Evolutionary conservation across 2,113 vertebrate genomes (phyloP).

Genomic region (Osmerus mordax): DNA sequence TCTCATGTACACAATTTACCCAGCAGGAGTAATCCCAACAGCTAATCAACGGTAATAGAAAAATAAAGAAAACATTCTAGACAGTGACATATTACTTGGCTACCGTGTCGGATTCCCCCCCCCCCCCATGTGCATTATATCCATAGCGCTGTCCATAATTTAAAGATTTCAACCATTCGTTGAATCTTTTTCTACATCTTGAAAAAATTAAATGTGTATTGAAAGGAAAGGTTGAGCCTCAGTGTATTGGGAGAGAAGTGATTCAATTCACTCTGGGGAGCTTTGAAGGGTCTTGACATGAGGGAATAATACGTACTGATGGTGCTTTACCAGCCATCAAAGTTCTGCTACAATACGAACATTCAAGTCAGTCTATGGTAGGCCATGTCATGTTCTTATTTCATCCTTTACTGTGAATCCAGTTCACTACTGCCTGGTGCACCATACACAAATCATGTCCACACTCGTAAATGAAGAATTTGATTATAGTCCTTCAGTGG

Average conservation of each 20-base stretch:
- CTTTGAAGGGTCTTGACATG: not conserved
- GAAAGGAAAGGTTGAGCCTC: too few species aligned
- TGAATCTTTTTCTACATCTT: too few species aligned
- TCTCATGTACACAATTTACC: not conserved
- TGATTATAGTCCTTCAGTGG: not conserved
- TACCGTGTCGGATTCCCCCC: too few species aligned
- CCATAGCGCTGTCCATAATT: too few species aligned
- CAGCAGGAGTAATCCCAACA: constrained; percentile 1
- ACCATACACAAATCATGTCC: not conserved
- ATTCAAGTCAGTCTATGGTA: constrained; percentile 11
- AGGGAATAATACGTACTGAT: not conserved
- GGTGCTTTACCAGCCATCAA: constrained; percentile 19
- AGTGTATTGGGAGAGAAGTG: too few species aligned
- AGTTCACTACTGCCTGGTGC: not conserved
- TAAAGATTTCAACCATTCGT: too few species aligned
- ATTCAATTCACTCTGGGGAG: not conserved
- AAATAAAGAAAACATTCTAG: not conserved
- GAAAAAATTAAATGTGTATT: too few species aligned
- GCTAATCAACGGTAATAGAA: not conserved
- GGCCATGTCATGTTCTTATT: not conserved
- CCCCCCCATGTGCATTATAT: too few species aligned
- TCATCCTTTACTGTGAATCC: not conserved
- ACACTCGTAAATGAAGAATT: not conserved
- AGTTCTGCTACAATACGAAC: constrained; percentile 36
- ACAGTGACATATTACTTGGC: too few species aligned